These are phyloP conservation scores for Cabera pusaria DNA, from an alignment of 2,888 invertebrate genomes.

Conservation along the genomic window DNA sequence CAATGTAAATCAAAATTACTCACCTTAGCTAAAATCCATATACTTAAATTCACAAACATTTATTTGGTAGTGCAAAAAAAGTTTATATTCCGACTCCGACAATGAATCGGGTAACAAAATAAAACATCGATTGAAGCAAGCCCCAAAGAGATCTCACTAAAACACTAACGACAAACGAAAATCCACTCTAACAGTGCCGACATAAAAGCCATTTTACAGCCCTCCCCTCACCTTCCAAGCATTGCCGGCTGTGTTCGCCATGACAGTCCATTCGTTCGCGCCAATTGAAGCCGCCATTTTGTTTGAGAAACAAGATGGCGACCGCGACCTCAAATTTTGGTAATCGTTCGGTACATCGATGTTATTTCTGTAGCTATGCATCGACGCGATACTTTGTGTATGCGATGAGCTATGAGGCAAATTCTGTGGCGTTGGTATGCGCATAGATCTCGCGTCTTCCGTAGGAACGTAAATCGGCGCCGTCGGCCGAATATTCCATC, in stretches of 20 bases:
- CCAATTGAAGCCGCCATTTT: conserved; percentile 79
- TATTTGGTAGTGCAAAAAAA: no score
- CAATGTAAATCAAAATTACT: no score
- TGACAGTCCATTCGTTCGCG: conserved; percentile 77
- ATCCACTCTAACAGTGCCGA: conserved; percentile 53
- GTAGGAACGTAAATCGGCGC: conserved; percentile 78
- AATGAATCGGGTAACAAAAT: no score
- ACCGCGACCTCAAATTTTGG: conserved; percentile 77
- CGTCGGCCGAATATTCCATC: conserved; percentile 77
- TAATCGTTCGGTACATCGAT: conserved; percentile 78
- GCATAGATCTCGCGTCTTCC: conserved; percentile 63
- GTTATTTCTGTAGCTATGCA: conserved; percentile 80
- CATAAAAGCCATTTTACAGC: conserved; percentile 58
- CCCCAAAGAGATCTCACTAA: conserved; percentile 66
- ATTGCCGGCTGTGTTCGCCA: conserved; percentile 67
- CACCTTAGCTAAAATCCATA: no score
- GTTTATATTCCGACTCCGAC: no score
- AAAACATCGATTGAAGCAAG: conserved; percentile 11
- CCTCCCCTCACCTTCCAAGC: conserved; percentile 83
- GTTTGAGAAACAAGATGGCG: conserved; percentile 81
- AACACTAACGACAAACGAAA: conserved; percentile 50
- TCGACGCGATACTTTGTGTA: conserved; percentile 79
- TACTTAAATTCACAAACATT: no score
- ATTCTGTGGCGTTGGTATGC: conserved; percentile 69
- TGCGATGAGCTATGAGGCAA: conserved; percentile 77